A percentile compares a stretch with the other conserved stretches of the same genome.
Conservation (phyloP, 2,113 vertebrate genomes). For the Toxotes jaculatrix region DNA sequence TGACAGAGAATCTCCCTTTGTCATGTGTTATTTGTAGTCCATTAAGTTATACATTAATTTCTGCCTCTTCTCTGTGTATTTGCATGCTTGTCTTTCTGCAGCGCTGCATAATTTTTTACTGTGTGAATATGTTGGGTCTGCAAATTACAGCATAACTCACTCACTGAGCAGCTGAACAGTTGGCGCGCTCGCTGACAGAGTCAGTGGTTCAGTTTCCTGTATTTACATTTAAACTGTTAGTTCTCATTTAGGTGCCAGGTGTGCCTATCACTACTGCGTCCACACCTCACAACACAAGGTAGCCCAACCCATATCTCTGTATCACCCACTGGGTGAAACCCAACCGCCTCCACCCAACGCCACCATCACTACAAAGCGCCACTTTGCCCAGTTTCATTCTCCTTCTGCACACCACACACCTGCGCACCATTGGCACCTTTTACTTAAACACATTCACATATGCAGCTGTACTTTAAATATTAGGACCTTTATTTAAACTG, state of each 20-base stretch:
- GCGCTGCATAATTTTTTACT: not conserved
- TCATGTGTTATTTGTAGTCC: not conserved
- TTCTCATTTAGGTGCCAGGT: slow-evolving; percentile 44
- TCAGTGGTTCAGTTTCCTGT: slow-evolving; percentile 35
- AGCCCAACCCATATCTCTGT: slow-evolving; percentile 50
- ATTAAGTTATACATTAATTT: not conserved
- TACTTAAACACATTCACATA: not conserved
- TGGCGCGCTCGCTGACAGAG: not conserved
- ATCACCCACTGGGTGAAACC: slow-evolving; percentile 46
- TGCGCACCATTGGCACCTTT: not conserved
- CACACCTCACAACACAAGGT: slow-evolving; percentile 28
- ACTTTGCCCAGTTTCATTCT: slow-evolving; percentile 24
- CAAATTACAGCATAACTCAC: not conserved
- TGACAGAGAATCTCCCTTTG: not conserved
- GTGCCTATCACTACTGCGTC: slow-evolving; percentile 58
- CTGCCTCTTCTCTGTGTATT: not conserved
- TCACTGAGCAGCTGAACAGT: not conserved
- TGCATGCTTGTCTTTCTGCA: not conserved
- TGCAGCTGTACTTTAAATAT: not conserved
- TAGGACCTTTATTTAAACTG: not conserved
- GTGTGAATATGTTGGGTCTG: not conserved
- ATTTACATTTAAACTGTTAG: slow-evolving; percentile 55
- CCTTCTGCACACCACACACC: not conserved
- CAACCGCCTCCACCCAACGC: slow-evolving; percentile 48
- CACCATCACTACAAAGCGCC: slow-evolving; percentile 35